A percentile compares a stretch with the other conserved stretches of the same genome.
phyloP scores from a whole-genome alignment of 2,888 invertebrate genomes.

The Xanthia togata region DNA sequence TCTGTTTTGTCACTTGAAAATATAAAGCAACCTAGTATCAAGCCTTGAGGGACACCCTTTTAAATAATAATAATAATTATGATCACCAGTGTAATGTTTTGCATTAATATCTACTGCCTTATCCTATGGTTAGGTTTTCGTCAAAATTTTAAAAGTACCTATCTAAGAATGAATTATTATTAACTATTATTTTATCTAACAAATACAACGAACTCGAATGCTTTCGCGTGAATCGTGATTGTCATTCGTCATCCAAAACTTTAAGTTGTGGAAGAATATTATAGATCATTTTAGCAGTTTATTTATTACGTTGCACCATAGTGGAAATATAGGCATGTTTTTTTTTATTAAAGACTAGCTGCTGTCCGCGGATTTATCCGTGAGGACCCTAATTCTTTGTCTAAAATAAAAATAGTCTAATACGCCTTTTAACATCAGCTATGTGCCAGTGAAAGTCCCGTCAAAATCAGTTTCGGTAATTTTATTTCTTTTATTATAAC shows the following conservation, averaged over 20 bases:
- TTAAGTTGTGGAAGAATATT: constrained; percentile 1
- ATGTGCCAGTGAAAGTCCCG: too few relatives aligned
- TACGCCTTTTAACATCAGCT: too few relatives aligned
- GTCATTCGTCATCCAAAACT: neutral
- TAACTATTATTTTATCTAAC: too few relatives aligned
- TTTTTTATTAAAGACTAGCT: too few relatives aligned
- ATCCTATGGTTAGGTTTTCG: neutral
- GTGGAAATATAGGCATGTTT: neutral
- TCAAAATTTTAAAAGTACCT: neutral
- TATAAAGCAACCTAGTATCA: neutral
- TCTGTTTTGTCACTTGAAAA: neutral
- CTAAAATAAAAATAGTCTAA: too few relatives aligned
- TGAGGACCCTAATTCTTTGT: too few relatives aligned
- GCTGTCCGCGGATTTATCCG: too few relatives aligned
- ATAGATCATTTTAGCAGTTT: neutral
- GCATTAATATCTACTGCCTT: neutral
- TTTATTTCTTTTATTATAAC: constrained; percentile 6
- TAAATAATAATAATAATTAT: neutral
- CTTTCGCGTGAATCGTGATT: neutral
- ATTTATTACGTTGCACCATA: neutral
- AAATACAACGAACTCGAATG: constrained; percentile 5
- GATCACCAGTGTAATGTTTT: neutral
- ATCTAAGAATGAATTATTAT: neutral
- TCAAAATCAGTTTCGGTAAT: neutral
- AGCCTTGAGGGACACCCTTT: neutral